phyloP scores from a whole-genome alignment of 2,888 invertebrate genomes.

The Silvanus unidentatus region DNA sequence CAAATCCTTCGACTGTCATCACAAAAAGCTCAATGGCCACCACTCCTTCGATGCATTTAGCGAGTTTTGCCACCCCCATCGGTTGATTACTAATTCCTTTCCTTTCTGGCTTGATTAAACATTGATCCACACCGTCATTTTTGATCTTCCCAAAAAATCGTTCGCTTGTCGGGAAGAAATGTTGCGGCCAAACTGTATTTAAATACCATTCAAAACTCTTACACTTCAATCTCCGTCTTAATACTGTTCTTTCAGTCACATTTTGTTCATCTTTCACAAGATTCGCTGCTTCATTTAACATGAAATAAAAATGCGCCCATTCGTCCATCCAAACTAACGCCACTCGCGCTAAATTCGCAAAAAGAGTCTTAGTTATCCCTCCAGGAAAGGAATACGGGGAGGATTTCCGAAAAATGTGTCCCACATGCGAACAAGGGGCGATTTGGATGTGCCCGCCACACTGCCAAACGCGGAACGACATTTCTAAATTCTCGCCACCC shows the following conservation, averaged over 20 bases:
- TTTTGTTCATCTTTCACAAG: slow-evolving; percentile 56
- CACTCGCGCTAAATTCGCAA: slow-evolving; percentile 85
- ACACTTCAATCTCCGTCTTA: slow-evolving; percentile 64
- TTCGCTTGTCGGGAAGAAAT: slow-evolving; percentile 85
- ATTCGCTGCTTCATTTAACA: slow-evolving; percentile 70
- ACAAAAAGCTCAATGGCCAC: slow-evolving; percentile 66
- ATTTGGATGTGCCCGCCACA: slow-evolving; percentile 90
- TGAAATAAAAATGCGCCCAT: slow-evolving; percentile 88
- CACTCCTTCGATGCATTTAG: slow-evolving; percentile 56
- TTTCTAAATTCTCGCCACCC: slow-evolving; percentile 97
- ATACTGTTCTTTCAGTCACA: slow-evolving; percentile 55
- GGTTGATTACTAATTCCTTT: slow-evolving; percentile 58
- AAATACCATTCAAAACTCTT: slow-evolving; percentile 92
- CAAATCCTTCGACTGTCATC: slow-evolving; percentile 60
- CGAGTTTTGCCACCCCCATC: slow-evolving; percentile 63
- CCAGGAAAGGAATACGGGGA: slow-evolving; percentile 96
- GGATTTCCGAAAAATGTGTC: slow-evolving; percentile 85
- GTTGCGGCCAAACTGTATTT: slow-evolving; percentile 90
- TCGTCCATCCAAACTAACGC: slow-evolving; percentile 98
- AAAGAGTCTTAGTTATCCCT: slow-evolving; percentile 80
- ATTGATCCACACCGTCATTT: slow-evolving; percentile 48
- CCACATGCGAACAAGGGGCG: slow-evolving; percentile 88
- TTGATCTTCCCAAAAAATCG: slow-evolving; percentile 84
- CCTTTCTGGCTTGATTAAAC: slow-evolving; percentile 60
- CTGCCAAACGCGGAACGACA: slow-evolving; percentile 95